Base-by-base conservation (phyloP, 2,888 invertebrate species). In the Dromius quadrimaculatus region DNA sequence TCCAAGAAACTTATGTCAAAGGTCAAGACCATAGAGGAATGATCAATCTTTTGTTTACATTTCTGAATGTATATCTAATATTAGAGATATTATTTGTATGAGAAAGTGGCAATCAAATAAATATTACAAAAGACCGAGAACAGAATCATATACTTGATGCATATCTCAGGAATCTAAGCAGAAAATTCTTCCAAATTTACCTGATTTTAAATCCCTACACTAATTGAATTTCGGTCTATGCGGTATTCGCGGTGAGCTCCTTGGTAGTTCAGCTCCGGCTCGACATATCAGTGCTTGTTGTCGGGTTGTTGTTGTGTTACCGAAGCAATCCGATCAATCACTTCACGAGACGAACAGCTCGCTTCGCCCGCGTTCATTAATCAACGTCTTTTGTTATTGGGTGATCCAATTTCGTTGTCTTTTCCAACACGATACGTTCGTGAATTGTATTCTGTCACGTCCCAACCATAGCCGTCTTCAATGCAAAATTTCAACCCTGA, bases 311-410 rank as follows among this genome's bases (percentile, higher is more conserved):
- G 64, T 64, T 64, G 47, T 50, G 47, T 47, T 32, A 50, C 34
- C 54, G 34, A 45, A 68, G 45, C 68, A 43, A 59, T 68, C 59
- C 57, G 68, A 68, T 68, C 68, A 68, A 68, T 68, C 68, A 68
- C 47, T 11, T n/a, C 32, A 36, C 47, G 28, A 28, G 28, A 41
- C 28, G 13, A 54, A 74, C 73, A 76, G 38, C 77, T 50, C 47
- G 78, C 76, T 77, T 77, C 76, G n/a, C 76, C 78, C 77, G 76
- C 75, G 76, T 76, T 78, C 81, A 81, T 81, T 81, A 81, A 81
- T 81, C 81, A 81, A 79, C 75, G 81, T 81, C 81, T 78, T n/a
- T 80, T 81, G 80, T 81, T 81, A 80, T 80, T 79, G 76, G 78
- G 78, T 78, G 79, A 80, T 80, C 81, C 80, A 80, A 81, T 81